Base-by-base conservation (phyloP, 2,888 invertebrate genomes). In the Panopea generosa region DNA sequence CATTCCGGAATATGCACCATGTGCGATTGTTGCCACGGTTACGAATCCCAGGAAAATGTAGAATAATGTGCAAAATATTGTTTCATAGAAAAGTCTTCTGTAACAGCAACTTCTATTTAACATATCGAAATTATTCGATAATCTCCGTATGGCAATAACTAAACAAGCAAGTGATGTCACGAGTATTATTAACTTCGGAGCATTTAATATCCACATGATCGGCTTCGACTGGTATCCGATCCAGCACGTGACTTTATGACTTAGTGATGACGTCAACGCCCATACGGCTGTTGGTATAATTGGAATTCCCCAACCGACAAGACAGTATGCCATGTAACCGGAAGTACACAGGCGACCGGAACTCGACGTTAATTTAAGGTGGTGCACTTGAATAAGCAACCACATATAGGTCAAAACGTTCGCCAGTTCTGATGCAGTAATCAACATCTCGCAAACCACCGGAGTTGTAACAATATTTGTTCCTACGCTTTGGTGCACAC, bases 281-380 rank as follows among this genome's bases (percentile, higher is more conserved):
- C 81, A 83, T 3, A 77, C 38, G 1, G 70, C 61, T n/a, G 59
- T 52, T 6, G 83, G 81, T 11, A 83, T 55, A 6, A 71, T 24
- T 4, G 81, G 79, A 27, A 76, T 40, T 18, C 76, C 78, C 78
- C 80, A 83, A 16, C 78, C 83, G 26, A 81, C 47, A n/a, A 77
- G 24, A 22, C 71, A 52, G 43, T 81, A 83, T 14, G 57, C 52
- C 18, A 66, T 26, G 26, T 72, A 77, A 45, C 72, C 73, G 45
- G 74, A 60, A 40, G 59, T 69, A 27, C 75, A 53, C n/a, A 73
- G 29, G 33, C 57, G 63, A 33, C 68, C 70, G 2, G 74, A 67
- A 18, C 52, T 60, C 1, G 77, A 40, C 9, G 57, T 50, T 7
- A 71, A 47, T 16, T 72, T 68, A 3, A 77, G 56, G 18, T 70